Evolutionary conservation across 2,113 vertebrate genomes (phyloP).

Genomic region (Geococcyx californianus): DNA sequence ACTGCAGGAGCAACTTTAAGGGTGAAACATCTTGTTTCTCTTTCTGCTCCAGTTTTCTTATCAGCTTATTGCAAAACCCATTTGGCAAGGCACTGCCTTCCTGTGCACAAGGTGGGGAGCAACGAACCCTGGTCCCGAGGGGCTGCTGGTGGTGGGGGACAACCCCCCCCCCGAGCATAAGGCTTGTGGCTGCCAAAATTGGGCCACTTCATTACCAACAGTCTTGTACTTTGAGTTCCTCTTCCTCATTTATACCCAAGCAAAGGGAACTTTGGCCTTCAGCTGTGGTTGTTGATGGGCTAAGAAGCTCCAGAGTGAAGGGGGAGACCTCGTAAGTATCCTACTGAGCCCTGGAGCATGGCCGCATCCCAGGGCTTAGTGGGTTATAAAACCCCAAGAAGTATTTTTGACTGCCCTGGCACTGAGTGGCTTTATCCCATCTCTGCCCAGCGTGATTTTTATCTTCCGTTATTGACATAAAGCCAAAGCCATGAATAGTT

Average conservation of each 20-base stretch:
- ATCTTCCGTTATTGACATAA: background rate
- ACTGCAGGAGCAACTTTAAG: background rate
- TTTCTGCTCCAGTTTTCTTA: background rate
- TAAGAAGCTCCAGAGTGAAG: background rate
- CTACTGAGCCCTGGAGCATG: accelerated
- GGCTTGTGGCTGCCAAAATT: background rate
- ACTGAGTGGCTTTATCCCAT: background rate
- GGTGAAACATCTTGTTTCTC: background rate
- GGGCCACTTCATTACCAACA: accelerated
- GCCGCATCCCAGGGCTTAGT: accelerated
- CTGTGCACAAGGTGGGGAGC: background rate
- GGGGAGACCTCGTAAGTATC: background rate
- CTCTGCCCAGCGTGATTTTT: background rate
- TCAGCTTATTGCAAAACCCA: background rate
- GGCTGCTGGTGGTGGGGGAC: accelerated
- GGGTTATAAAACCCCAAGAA: background rate
- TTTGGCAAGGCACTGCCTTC: background rate
- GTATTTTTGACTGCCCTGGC: background rate
- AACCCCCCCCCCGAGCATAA: accelerated
- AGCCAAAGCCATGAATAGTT: slow-evolving; percentile 47
- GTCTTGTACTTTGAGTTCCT: background rate
- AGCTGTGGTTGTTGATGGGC: accelerated
- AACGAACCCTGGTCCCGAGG: background rate
- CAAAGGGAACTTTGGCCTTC: background rate
- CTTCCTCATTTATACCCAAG: background rate